These are phyloP conservation scores for Poecilus cupreus DNA, from an alignment of 2,888 invertebrate species.

Conservation along the genomic window DNA sequence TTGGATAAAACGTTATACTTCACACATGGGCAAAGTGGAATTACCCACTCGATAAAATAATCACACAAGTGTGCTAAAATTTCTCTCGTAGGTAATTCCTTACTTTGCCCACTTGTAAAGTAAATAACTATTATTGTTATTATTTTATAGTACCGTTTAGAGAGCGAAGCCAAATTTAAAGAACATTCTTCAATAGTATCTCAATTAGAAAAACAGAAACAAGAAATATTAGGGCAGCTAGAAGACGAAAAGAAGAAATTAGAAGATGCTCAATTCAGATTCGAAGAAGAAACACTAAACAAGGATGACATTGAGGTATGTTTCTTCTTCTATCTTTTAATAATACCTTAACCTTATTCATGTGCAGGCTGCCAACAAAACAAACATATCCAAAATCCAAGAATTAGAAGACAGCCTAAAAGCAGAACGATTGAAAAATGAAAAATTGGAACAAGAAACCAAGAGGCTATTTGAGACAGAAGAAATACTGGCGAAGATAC, in stretches of 20 bases:
- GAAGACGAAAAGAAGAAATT: conserved; percentile 88
- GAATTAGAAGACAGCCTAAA: conserved; percentile 73
- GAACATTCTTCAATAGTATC: conserved; percentile 75
- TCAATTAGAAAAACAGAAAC: conserved; percentile 76
- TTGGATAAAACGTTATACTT: no score
- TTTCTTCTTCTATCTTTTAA: conserved; percentile 56
- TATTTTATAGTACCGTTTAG: conserved; percentile 73
- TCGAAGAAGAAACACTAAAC: conserved; percentile 93
- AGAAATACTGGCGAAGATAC: conserved; percentile 79
- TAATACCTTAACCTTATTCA: no score
- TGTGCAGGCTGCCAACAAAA: conserved; percentile 73
- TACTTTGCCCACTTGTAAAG: no score
- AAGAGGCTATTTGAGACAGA: conserved; percentile 78
- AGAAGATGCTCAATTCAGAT: conserved; percentile 92
- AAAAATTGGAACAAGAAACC: conserved; percentile 75
- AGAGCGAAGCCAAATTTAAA: conserved; percentile 75
- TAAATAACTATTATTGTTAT: not conserved
- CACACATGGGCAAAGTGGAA: no score
- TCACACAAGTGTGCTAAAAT: no score
- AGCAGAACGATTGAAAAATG: conserved; percentile 72
- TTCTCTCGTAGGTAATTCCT: no score
- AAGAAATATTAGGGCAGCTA: conserved; percentile 78
- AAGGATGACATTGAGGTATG: conserved; percentile 92
- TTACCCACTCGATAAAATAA: no score
- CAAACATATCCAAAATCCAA: conserved; percentile 72